Conservation (phyloP, 2,888 invertebrate species). For the Meta bourneti region DNA sequence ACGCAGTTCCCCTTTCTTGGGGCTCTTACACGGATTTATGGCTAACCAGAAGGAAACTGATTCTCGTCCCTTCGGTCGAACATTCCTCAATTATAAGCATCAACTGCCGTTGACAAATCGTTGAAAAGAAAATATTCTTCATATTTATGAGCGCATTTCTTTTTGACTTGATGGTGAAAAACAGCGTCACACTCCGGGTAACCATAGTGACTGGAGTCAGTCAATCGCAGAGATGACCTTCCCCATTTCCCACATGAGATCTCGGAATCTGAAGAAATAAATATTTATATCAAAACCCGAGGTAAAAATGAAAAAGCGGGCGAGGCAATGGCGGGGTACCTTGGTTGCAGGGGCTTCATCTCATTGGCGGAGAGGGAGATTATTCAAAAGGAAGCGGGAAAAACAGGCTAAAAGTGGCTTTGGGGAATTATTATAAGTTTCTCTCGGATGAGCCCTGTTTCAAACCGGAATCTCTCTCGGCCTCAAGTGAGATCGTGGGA, state of each 20-base stretch:
- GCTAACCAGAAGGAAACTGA: constrained; percentile 23
- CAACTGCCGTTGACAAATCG: constrained; percentile 14
- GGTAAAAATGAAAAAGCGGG: constrained; percentile 8
- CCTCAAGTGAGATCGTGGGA: constrained; percentile 10
- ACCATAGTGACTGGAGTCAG: constrained; percentile 47
- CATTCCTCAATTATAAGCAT: constrained; percentile 44
- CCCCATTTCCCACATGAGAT: not conserved
- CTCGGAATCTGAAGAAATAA: constrained; percentile 49
- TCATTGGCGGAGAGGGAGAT: constrained; percentile 68
- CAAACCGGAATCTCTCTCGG: constrained; percentile 21
- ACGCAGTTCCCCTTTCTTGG: constrained; percentile 7
- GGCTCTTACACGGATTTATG: constrained; percentile 34
- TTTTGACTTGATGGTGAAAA: not conserved
- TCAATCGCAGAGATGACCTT: constrained; percentile 26
- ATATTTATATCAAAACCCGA: constrained; percentile 58
- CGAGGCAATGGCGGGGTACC: constrained; percentile 9
- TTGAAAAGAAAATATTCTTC: constrained; percentile 12
- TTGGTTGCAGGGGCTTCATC: constrained; percentile 50
- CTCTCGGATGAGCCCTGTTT: constrained; percentile 48
- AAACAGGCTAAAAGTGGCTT: constrained; percentile 54
- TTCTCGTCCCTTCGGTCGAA: constrained; percentile 11
- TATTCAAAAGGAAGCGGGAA: constrained; percentile 58
- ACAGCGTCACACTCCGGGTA: not conserved
- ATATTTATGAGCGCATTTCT: constrained; percentile 37
- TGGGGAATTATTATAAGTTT: constrained; percentile 68